Base-by-base conservation (phyloP, 2,113 vertebrate species). In the Ramphastos sulfuratus region DNA sequence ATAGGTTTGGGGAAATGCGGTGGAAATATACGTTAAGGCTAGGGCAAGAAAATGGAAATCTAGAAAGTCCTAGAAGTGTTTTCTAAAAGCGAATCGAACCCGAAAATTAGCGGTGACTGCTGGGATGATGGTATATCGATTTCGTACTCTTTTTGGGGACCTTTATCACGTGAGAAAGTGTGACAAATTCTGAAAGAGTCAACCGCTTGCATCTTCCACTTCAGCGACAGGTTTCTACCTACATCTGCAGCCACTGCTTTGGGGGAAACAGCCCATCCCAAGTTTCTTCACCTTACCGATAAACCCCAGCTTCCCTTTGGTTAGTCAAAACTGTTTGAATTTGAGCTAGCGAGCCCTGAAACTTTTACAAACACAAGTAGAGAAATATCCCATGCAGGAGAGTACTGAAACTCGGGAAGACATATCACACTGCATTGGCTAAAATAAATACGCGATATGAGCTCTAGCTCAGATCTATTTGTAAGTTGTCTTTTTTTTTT, bases 121-220 rank as follows among this genome's bases (percentile, higher is more conserved):
- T 46, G 25, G 10, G 61, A 48, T 65, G n/a, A 7, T 6, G 23
- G n/a, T 5, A 6, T 5, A 15, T 1, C 4, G 3, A 1, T 55
- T 85, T 27, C 16, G 5, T 73, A 20, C 50, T 17, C 4, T 54
- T 86, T 82, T 58, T 3, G 2, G 21, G 65, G 12, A 58, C 8
- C 4, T 37, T 31, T 56, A 9, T 63, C 4, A 18, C 13, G 42
- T 19, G 21, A 82, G 13, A 33, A 71, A 48, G 15, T 27, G 14
- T 17, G n/a, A 18, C 10, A 18, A 15, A 24, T 81, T 77, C 72
- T 28, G 5, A 17, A 59, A 55, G 10, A 50, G 6, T 4, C 24
- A 33, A 15, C 10, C 7, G 13, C 35, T 80, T 64, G 13, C 21
- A 24, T 73, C 16, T 52, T 35, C 6, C 46, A 8, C 16, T 33